Conservation (phyloP, 2,888 invertebrate species). For the Drosophila phalerata region DNA sequence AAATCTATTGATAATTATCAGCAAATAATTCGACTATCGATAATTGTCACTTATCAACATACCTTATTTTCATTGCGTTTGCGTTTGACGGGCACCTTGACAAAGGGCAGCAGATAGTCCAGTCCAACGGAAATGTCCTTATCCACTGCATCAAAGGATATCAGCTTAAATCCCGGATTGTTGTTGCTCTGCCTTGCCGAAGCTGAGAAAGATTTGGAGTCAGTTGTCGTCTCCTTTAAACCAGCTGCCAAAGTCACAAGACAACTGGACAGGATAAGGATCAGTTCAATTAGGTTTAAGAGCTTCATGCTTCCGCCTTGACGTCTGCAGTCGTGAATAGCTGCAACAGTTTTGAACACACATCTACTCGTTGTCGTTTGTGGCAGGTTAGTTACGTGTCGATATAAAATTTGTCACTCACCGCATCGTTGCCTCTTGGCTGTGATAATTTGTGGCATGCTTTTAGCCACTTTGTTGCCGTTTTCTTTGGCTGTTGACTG, state of each 20-base stretch:
- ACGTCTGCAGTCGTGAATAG: conserved; percentile 32
- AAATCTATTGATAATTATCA: background rate
- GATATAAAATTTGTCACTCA: conserved; percentile 18
- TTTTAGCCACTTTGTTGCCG: conserved; percentile 36
- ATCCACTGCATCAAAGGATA: conserved; percentile 75
- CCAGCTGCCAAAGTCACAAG: conserved; percentile 45
- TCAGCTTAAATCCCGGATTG: conserved; percentile 39
- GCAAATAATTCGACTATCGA: too few species aligned
- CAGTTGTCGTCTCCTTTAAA: conserved; percentile 14
- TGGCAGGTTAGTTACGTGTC: conserved; percentile 32
- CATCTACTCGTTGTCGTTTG: background rate
- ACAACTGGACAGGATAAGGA: conserved; percentile 43
- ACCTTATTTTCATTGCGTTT: conserved; percentile 64
- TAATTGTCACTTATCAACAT: background rate
- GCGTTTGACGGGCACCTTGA: conserved; percentile 74
- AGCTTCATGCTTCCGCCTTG: conserved; percentile 52
- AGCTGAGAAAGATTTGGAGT: background rate
- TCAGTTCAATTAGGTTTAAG: conserved; percentile 14
- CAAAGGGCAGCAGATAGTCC: conserved; percentile 76
- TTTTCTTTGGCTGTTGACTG: conserved; percentile 27
- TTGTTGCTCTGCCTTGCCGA: conserved; percentile 12
- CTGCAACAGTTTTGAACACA: conserved; percentile 49
- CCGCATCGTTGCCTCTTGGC: conserved; percentile 63
- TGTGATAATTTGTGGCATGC: conserved; percentile 54
- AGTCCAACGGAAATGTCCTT: conserved; percentile 71